Evolutionary conservation across 2,888 invertebrate genomes (phyloP), one percentile per base, ranked within the genome.

Genomic region (Nezara viridula): DNA sequence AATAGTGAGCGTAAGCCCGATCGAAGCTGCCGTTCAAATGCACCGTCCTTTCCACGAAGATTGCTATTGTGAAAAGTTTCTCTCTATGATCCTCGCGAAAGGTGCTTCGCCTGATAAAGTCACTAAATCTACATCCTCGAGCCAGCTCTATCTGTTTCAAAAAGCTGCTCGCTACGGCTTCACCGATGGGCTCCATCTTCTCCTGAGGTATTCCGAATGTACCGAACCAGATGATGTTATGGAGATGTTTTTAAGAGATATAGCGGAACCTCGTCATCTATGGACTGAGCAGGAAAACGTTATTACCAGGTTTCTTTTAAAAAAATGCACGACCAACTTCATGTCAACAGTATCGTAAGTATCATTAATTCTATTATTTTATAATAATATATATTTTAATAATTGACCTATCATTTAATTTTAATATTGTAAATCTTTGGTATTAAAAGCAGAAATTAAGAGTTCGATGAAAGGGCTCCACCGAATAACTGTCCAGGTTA

Each of bases 51-150:
- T 27, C 37, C 90, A 90, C 27, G 32, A 86, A 6, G 88, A 85
- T 47, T 90, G 90, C 52, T 89, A 89, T 87, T 90, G 90, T 66
- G 86, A 86, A 24, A 44, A 49, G 21, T 50, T 89, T 27, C 86
- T 90, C 55, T 37, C 73, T 16, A 89, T 89, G 89, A 87, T 90
- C 7, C 89, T 90, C 12, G 90, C 86, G 21, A 86, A 89, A 87
- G 89, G 89, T 1, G 90, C 86, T 10, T 73, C 89, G 14, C 90
- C 90, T 12, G 89, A 89, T 27, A 73, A 77, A 32, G 27, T 49
- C 6, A 40, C 40, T 40, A 86, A 85, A 16, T 16, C 52, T 19
- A 27, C 52, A 16, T 47, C 60, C 24, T 47, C 55, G 1, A 55
- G 66, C 40, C 49, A 86, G 6, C 50, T 50, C 16, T 88, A 50